These are phyloP conservation scores for Fregata magnificens DNA, from an alignment of 2,113 vertebrate genomes.

Conservation along the genomic window DNA sequence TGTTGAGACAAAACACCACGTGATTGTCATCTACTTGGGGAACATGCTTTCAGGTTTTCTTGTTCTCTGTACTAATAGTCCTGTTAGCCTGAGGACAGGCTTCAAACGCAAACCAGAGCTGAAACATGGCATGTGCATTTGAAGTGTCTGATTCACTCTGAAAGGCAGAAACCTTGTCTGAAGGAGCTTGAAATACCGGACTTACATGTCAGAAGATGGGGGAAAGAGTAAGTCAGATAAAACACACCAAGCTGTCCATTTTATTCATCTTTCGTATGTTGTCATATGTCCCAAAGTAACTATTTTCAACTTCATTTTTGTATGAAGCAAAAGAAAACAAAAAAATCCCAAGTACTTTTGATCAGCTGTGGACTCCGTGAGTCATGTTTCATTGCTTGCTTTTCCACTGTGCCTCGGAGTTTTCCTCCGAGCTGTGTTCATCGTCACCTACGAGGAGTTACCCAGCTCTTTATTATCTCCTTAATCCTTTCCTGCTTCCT, in stretches of 20 bases:
- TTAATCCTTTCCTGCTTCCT: constrained; percentile 51
- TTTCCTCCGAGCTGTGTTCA: not conserved
- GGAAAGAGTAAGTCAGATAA: not conserved
- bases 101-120: constrained; percentile 1
- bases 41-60: not conserved
- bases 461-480: not conserved
- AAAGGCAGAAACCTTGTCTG: not conserved
- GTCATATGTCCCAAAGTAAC: not conserved
- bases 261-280: not conserved
- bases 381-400: not conserved
- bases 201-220: not conserved
- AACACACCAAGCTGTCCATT: not conserved
- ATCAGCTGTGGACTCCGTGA: not conserved
- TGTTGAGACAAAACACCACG: not conserved
- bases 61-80: not conserved
- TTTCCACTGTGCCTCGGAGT: not conserved
- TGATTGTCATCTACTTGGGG: not conserved
- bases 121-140: not conserved
- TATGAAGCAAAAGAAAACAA: not conserved
- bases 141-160: constrained; percentile 6
- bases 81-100: not conserved
- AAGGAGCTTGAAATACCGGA: constrained; percentile 51
- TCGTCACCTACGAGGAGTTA: not conserved
- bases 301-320: not conserved
- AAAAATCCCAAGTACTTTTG: not conserved